Conservation (phyloP, 2,113 vertebrate genomes). For the Leuciscus idus region DNA sequence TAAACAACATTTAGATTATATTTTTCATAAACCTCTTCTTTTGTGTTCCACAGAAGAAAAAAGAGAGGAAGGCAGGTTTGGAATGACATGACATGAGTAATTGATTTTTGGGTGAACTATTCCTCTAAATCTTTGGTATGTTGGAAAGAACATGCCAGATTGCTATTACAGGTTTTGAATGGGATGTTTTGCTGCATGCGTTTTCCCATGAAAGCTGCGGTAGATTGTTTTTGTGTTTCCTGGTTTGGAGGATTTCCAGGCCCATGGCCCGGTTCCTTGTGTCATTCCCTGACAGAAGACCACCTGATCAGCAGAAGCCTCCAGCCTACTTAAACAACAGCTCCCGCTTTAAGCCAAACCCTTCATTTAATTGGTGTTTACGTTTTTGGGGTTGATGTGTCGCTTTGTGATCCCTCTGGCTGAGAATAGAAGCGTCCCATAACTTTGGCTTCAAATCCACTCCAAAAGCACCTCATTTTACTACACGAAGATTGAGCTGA, state of each 20-base stretch:
- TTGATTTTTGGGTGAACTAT: not conserved
- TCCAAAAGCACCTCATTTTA: conserved; percentile 46
- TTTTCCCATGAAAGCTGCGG: not conserved
- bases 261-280: conserved; percentile 12
- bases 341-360: not conserved
- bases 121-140: not conserved
- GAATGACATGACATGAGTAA: not conserved
- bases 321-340: conserved; percentile 44
- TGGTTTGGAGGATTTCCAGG: conserved; percentile 37
- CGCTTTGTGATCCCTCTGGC: conserved; percentile 30
- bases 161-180: not conserved
- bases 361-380: conserved; percentile 55
- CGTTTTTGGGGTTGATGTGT: conserved; percentile 18
- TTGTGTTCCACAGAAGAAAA: not conserved
- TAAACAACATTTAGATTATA: not conserved
- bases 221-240: conserved; percentile 41
- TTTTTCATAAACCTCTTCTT: not conserved
- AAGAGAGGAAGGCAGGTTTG: not conserved
- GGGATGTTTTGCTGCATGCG: not conserved
- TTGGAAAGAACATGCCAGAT: not conserved
- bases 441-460: conserved; percentile 59
- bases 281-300: conserved; percentile 33
- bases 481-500: conserved; percentile 5
- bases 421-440: conserved; percentile 24
- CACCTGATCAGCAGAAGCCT: conserved; percentile 28